Conservation (phyloP, 2,113 vertebrate species). For the Lipophrys pholis region DNA sequence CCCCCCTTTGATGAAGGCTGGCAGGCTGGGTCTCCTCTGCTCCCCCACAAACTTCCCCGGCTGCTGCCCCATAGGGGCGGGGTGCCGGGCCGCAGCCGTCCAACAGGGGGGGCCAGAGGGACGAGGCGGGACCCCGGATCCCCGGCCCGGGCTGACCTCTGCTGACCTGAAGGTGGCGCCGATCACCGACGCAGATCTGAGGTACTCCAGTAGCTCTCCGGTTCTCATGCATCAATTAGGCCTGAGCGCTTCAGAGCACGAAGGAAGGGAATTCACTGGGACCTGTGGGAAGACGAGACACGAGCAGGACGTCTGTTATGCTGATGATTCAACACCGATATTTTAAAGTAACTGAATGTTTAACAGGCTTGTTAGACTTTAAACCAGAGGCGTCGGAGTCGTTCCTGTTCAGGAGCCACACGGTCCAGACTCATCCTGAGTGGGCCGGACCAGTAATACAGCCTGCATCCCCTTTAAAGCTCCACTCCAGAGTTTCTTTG, state of each 20-base stretch:
- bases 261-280: conserved; percentile 22
- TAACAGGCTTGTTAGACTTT: too few relatives aligned
- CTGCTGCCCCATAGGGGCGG: conserved; percentile 99
- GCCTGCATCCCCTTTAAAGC: too few relatives aligned
- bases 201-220: conserved; percentile 48
- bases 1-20: conserved; percentile 94
- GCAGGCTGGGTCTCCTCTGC: conserved; percentile 97
- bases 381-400: too few relatives aligned
- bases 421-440: too few relatives aligned
- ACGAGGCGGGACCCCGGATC: conserved; percentile 30
- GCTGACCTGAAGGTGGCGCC: conserved; percentile 25
- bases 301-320: conserved; percentile 2
- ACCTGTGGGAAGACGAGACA: conserved; percentile 39
- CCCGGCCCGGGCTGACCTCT: conserved; percentile 44
- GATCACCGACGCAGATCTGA: conserved; percentile 44
- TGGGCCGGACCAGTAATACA: too few relatives aligned
- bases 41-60: conserved; percentile 98
- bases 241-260: conserved; percentile 42
- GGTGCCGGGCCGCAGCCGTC: conserved; percentile 81
- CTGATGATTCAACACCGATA: too few relatives aligned
- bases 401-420: too few relatives aligned
- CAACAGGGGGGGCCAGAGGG: conserved; percentile 16
- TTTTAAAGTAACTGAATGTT: too few relatives aligned
- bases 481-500: too few relatives aligned
- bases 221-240: conserved; percentile 67